phyloP scores from a whole-genome alignment of 1,140 invertebrate species.

The Ceratoteleas bidentatus region DNA sequence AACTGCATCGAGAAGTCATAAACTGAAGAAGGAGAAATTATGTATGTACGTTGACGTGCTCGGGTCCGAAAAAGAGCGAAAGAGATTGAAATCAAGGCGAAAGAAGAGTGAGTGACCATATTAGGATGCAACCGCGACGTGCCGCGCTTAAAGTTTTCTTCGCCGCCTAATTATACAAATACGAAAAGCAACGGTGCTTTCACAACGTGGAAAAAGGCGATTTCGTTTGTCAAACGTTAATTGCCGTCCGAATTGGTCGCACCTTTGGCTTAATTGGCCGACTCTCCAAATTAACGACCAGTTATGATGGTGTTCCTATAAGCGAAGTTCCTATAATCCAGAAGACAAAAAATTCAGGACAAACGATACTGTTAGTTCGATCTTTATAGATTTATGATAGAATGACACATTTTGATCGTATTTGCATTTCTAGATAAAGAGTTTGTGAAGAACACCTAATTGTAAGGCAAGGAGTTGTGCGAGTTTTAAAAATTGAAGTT shows the following conservation, averaged over 20 bases:
- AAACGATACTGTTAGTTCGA: too few species aligned
- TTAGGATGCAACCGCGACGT: constrained; percentile 68
- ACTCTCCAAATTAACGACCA: neutral
- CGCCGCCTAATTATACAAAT: constrained; percentile 40
- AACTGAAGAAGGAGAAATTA: constrained; percentile 48
- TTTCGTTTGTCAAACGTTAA: constrained; percentile 25
- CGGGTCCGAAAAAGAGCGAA: constrained; percentile 38
- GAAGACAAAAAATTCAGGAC: too few species aligned
- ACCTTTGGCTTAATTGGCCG: neutral
- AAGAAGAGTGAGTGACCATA: constrained; percentile 70
- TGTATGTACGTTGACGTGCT: constrained; percentile 11
- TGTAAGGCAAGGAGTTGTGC: too few species aligned
- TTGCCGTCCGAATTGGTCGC: constrained; percentile 5
- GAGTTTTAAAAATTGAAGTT: too few species aligned
- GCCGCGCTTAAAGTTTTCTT: constrained; percentile 63
- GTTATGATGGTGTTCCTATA: too few species aligned
- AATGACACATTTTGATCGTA: too few species aligned
- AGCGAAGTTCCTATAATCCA: too few species aligned
- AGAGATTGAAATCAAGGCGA: constrained; percentile 66
- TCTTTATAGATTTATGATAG: too few species aligned
- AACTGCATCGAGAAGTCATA: constrained; percentile 42
- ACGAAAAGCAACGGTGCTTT: constrained; percentile 33
- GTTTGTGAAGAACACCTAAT: too few species aligned
- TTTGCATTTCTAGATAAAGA: too few species aligned
- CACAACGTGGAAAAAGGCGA: constrained; percentile 25